Evolutionary conservation across 2,888 invertebrate genomes (phyloP), one percentile per base, ranked within the genome.

Genomic region (Suillia variegata): DNA sequence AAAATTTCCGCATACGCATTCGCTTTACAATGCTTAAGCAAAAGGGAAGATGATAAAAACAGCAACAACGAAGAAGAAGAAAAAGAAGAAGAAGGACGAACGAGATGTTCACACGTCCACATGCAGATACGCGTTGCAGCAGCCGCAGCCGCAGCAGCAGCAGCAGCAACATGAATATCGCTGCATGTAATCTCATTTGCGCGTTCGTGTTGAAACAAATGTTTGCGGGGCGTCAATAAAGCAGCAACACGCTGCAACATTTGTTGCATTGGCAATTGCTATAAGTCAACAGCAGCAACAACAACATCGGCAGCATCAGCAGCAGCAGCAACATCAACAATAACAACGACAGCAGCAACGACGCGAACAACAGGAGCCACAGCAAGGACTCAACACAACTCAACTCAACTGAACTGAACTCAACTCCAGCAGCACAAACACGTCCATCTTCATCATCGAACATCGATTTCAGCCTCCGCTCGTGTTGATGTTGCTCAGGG

Each of bases 111-210:
- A 26, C 71, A 71, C 73, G 47, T 47, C 12, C n/a, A n/a, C n/a
- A n/a, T 47, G 17, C 24, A n/a, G 50, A 50, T 26, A 50, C 50
- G 50, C 10, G n/a, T n/a, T n/a, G n/a, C n/a, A n/a, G n/a, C n/a
- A n/a, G n/a, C n/a, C n/a, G n/a, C n/a, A n/a, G n/a, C n/a, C n/a
- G n/a, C n/a, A n/a, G n/a, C n/a, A n/a, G n/a, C n/a, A n/a, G n/a
- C n/a, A n/a, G n/a, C n/a, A n/a, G 69, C 71, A 71, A 72, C 69
- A 67, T 68, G 73, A 72, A 75, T 76, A 76, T 80, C 75, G 74
- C 78, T 70, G 74, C 77, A 76, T 80, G 80, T 80, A 79, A 75
- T 79, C 80, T 80, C 80, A 80, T 80, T 80, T 80, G 77, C 74
- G 76, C 78, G 71, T 74, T 75, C 75, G 77, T 80, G 80, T 79